phyloP scores from a whole-genome alignment of 2,113 vertebrate species.

The Brachyhypopomus occidentalis region DNA sequence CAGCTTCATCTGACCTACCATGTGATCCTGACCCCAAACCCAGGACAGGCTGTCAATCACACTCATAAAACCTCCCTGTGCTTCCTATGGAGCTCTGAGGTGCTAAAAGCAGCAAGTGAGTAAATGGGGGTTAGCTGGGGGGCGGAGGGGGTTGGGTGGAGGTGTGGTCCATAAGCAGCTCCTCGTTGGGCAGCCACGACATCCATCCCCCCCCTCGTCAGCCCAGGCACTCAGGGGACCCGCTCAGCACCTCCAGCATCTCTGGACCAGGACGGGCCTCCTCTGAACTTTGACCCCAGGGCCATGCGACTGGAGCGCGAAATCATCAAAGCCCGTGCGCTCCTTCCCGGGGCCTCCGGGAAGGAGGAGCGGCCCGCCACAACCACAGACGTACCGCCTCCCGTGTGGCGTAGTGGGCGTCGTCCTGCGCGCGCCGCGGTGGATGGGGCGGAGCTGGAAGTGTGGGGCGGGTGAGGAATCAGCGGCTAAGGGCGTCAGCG shows the following conservation, averaged over 20 bases:
- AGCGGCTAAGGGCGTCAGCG: constrained; percentile 39
- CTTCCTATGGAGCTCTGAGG: constrained; percentile 25
- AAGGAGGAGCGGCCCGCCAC: not conserved
- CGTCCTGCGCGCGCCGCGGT: not conserved
- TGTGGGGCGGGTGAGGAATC: constrained; percentile 33
- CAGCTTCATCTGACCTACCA: constrained; percentile 54
- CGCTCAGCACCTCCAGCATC: not conserved
- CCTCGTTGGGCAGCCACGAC: no score
- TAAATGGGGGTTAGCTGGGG: not conserved
- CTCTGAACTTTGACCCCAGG: not conserved
- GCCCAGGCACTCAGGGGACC: not conserved
- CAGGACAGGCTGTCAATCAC: constrained; percentile 1
- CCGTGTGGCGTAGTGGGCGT: not conserved
- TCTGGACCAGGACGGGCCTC: not conserved
- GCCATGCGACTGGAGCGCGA: no score
- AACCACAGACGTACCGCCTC: constrained; percentile 18
- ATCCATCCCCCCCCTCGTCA: no score
- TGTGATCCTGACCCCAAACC: constrained; percentile 52
- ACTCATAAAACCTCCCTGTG: constrained; percentile 55
- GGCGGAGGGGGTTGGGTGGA: no score
- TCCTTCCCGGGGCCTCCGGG: no score
- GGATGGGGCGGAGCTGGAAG: not conserved
- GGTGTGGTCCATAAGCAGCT: not conserved
- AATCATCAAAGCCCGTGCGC: no score
- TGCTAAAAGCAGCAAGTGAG: constrained; percentile 37